Conservation (phyloP, 1,140 invertebrate genomes). For the Temnothorax curvispinosus region DNA sequence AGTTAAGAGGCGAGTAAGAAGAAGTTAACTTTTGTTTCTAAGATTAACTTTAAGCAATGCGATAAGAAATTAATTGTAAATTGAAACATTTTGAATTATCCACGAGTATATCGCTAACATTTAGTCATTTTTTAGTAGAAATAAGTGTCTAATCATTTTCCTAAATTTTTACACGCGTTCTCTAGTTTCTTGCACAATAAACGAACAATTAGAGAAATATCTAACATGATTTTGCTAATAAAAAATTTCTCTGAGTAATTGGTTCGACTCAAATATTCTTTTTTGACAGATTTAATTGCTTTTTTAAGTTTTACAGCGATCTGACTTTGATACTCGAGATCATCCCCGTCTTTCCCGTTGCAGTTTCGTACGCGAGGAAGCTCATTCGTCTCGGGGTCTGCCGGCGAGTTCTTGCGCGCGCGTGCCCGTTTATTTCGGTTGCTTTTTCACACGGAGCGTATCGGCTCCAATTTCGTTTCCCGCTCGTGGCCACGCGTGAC, state of each 20-base stretch:
- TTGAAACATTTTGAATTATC: background rate
- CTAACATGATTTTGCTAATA: background rate
- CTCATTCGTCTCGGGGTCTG: background rate
- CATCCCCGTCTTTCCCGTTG: background rate
- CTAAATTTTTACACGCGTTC: background rate
- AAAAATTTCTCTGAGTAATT: background rate
- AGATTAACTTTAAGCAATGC: too few relatives aligned
- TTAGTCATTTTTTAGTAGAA: background rate
- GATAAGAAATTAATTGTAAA: too few relatives aligned
- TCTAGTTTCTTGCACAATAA: background rate
- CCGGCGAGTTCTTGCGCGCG: background rate
- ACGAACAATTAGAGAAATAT: background rate
- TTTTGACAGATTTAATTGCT: background rate
- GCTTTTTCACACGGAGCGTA: constrained; percentile 26
- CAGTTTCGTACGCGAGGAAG: background rate
- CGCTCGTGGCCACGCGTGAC: constrained; percentile 12
- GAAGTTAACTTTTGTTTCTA: too few relatives aligned
- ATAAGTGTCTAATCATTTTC: background rate
- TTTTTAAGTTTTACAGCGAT: background rate
- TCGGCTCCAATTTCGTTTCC: constrained; percentile 50
- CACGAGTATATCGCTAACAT: background rate
- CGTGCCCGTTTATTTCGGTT: constrained; percentile 45
- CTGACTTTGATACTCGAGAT: background rate
- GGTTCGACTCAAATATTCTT: background rate
- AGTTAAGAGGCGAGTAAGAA: too few relatives aligned